phyloP scores from a whole-genome alignment of 2,888 invertebrate species.

The Phalera bucephala region DNA sequence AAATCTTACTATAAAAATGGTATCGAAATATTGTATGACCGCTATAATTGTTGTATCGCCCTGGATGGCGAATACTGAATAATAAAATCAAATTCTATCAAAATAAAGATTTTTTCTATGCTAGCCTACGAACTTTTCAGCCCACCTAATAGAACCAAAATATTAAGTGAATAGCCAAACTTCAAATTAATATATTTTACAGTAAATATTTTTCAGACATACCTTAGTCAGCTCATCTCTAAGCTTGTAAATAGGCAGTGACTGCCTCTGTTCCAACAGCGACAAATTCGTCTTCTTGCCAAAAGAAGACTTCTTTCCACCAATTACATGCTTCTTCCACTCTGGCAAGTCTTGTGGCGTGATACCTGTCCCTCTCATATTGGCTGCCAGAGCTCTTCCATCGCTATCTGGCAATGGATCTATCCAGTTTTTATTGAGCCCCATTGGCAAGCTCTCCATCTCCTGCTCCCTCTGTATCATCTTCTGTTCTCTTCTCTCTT shows the following conservation, averaged over 20 bases:
- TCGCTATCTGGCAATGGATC: slow-evolving; percentile 96
- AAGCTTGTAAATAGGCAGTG: slow-evolving; percentile 97
- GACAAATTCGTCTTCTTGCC: slow-evolving; percentile 98
- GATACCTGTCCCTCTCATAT: slow-evolving; percentile 92
- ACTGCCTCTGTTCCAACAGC: slow-evolving; percentile 97
- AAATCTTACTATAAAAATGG: too few species aligned
- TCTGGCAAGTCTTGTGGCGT: slow-evolving; percentile 97
- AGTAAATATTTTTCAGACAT: too few species aligned
- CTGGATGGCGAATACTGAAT: too few species aligned
- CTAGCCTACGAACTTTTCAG: too few species aligned
- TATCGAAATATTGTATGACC: too few species aligned
- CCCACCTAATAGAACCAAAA: too few species aligned
- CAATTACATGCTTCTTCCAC: slow-evolving; percentile 99
- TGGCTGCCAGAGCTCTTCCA: slow-evolving; percentile 87
- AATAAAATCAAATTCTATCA: too few species aligned
- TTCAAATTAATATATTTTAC: too few species aligned
- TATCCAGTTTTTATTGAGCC: slow-evolving; percentile 96
- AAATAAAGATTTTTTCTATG: too few species aligned
- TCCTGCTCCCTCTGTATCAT: slow-evolving; percentile 97
- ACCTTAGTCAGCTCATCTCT: slow-evolving; percentile 96
- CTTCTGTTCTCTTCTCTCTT: slow-evolving; percentile 97
- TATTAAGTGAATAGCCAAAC: too few species aligned
- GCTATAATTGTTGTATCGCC: too few species aligned
- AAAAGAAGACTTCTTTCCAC: slow-evolving; percentile 98
- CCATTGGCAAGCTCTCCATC: slow-evolving; percentile 91